Percentiles rank a stretch among this genome's conserved stretches.
Conservation (phyloP, 2,888 invertebrate species). For the Drepanosiphum platanoidis region DNA sequence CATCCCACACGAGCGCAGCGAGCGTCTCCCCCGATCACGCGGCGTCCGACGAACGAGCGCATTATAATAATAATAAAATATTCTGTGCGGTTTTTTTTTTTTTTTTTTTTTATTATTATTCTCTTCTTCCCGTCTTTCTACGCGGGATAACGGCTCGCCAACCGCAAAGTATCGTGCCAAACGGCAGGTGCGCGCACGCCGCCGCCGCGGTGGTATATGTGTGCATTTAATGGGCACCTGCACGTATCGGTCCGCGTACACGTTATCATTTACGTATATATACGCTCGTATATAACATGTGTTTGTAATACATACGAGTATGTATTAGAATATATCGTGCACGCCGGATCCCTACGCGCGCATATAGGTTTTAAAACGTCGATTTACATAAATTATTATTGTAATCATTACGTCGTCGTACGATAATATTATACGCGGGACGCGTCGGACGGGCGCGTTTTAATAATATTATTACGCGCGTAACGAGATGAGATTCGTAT, state of each 20-base stretch:
- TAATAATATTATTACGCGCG: neutral
- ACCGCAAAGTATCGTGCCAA: conserved; percentile 52
- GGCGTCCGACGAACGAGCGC: neutral
- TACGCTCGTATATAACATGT: neutral
- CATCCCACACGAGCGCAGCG: no score
- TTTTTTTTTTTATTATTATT: neutral
- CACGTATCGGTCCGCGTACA: neutral
- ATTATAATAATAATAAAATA: no score
- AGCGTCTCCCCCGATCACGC: conserved; percentile 1
- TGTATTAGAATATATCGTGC: no score
- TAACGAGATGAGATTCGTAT: neutral
- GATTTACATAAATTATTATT: neutral
- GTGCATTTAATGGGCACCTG: conserved; percentile 30
- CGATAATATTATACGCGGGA: neutral
- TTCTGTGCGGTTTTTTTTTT: conserved; percentile 2
- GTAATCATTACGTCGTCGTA: neutral
- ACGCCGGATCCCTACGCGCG: no score
- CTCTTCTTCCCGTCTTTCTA: neutral
- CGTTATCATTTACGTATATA: neutral
- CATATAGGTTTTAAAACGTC: neutral
- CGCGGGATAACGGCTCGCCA: neutral
- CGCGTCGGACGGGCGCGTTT: neutral
- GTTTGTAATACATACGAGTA: neutral
- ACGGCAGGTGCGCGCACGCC: conserved; percentile 26
- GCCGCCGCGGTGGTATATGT: neutral